Percentiles rank a stretch among this genome's conserved stretches.
Evolutionary conservation across 2,888 invertebrate species (phyloP).

Genomic region (Malacosoma neustria): DNA sequence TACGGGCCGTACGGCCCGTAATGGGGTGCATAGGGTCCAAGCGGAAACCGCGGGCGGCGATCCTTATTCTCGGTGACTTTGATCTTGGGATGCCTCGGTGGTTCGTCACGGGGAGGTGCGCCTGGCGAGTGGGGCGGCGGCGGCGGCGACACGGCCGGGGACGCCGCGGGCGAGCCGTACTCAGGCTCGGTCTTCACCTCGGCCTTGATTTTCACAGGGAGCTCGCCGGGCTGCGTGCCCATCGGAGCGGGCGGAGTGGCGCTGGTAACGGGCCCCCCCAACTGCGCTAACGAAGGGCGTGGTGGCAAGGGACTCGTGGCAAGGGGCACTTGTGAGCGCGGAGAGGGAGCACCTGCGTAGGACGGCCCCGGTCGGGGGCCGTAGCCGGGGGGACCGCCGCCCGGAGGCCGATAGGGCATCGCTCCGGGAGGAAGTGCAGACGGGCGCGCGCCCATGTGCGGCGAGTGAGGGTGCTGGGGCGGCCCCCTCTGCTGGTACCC

Average conservation of each 20-base stretch:
- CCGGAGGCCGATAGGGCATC: slow-evolving; percentile 14
- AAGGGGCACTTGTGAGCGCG: slow-evolving; percentile 11
- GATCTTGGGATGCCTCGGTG: slow-evolving; percentile 55
- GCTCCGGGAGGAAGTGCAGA: slow-evolving; percentile 2
- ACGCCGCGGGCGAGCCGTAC: slow-evolving; percentile 45
- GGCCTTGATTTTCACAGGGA: slow-evolving; percentile 50
- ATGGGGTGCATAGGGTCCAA: slow-evolving; percentile 66
- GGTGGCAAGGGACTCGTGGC: neutral
- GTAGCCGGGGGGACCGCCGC: slow-evolving; percentile 3
- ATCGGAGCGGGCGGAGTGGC: slow-evolving; percentile 12
- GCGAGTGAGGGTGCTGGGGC: slow-evolving; percentile 20
- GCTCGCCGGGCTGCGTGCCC: slow-evolving; percentile 19
- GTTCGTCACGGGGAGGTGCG: slow-evolving; percentile 32
- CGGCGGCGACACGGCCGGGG: slow-evolving; percentile 16
- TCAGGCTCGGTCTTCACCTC: slow-evolving; percentile 68
- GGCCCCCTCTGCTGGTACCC: slow-evolving; percentile 6
- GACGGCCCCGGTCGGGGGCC: slow-evolving; percentile 9
- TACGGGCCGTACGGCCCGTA: slow-evolving; percentile 63
- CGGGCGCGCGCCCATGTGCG: slow-evolving; percentile 8
- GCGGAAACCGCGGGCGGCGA: slow-evolving; percentile 50
- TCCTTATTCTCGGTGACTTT: slow-evolving; percentile 65
- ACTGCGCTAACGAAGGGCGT: slow-evolving; percentile 1
- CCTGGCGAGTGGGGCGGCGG: slow-evolving; percentile 28
- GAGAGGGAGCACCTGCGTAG: slow-evolving; percentile 7
- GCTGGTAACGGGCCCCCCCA: slow-evolving; percentile 11